Percentiles rank a stretch among this genome's conserved stretches.
Evolutionary conservation across 2,113 vertebrate genomes (phyloP).

Genomic region (Mohoua ochrocephala): DNA sequence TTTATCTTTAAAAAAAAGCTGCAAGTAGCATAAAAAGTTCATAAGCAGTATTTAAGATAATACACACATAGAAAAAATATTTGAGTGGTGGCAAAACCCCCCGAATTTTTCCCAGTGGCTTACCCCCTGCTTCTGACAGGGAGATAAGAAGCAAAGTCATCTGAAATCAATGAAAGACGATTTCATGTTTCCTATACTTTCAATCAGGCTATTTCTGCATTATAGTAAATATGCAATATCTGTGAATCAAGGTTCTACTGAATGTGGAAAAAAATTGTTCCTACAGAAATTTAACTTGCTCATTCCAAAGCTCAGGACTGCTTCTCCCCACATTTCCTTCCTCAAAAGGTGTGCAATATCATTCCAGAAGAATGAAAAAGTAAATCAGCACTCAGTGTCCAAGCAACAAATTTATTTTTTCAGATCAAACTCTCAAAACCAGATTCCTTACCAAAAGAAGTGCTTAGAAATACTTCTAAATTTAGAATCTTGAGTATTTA

Average conservation of each 20-base stretch:
- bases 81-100: rapidly evolving
- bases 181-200: not conserved
- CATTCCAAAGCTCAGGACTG: not conserved
- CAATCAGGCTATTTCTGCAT: not conserved
- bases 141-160: not conserved
- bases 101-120: not conserved
- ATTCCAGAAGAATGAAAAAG: not conserved
- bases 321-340: not conserved
- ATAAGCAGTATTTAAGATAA: not conserved
- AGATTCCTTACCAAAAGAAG: not conserved
- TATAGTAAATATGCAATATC: not conserved
- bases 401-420: not conserved
- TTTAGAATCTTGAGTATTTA: not conserved
- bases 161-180: not conserved
- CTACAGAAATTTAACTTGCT: not conserved
- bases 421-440: not conserved
- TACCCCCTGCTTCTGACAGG: not conserved
- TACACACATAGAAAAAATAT: not conserved
- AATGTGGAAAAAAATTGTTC: not conserved
- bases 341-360: not conserved
- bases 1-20: not conserved
- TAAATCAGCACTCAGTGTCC: not conserved
- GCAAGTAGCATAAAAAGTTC: not conserved
- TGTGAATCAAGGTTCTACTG: not conserved
- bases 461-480: not conserved